phyloP scores from a whole-genome alignment of 1,140 invertebrate genomes.

The Trigoniulus corallinus region DNA sequence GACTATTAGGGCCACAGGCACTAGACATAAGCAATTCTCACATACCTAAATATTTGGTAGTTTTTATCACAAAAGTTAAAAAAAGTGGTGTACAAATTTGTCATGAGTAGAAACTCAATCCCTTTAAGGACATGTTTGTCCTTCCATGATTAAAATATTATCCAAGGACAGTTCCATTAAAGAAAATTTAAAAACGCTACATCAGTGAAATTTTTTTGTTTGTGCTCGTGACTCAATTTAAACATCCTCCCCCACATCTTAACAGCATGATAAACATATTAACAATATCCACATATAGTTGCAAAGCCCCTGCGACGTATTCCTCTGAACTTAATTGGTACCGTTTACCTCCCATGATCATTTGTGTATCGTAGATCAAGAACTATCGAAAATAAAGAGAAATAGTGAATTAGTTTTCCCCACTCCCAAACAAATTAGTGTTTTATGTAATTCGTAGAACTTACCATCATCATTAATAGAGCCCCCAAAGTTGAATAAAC shows the following conservation, averaged over 20 bases:
- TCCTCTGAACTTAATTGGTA: constrained; percentile 44
- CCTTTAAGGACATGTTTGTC: too few relatives aligned
- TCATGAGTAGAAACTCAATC: too few relatives aligned
- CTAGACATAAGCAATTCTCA: too few relatives aligned
- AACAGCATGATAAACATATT: constrained; percentile 46
- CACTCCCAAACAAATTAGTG: neutral
- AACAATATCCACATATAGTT: constrained; percentile 44
- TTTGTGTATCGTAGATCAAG: constrained; percentile 46
- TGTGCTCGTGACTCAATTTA: neutral
- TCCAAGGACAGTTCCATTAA: too few relatives aligned
- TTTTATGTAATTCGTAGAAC: constrained; percentile 10
- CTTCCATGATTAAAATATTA: too few relatives aligned
- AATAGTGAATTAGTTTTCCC: neutral
- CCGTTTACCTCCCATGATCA: constrained; percentile 44
- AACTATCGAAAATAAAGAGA: constrained; percentile 32
- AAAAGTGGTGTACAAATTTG: too few relatives aligned
- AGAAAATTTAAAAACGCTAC: too few relatives aligned
- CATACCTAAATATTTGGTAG: too few relatives aligned
- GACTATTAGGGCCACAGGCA: too few relatives aligned
- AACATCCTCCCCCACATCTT: constrained; percentile 27
- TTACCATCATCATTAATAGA: constrained; percentile 30
- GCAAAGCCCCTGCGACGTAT: constrained; percentile 39
- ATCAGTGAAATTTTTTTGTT: too few relatives aligned
- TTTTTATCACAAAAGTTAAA: too few relatives aligned
- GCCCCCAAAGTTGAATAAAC: constrained; percentile 34